Conservation (phyloP, 2,888 invertebrate genomes). For the Agrochola litura region DNA sequence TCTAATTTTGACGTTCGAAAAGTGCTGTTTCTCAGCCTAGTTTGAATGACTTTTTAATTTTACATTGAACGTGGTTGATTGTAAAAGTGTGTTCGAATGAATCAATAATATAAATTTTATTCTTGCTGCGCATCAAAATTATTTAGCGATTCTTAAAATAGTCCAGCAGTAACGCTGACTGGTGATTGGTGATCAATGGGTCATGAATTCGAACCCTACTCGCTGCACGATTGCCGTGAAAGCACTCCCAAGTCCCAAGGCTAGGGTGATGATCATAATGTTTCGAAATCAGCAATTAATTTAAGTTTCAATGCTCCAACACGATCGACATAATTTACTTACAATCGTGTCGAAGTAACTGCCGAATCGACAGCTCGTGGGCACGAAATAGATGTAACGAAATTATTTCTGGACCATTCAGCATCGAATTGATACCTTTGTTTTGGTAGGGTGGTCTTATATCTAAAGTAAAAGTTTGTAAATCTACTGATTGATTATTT, state of each 20-base stretch:
- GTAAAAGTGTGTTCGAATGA: too few relatives aligned
- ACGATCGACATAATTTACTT: conserved; percentile 50
- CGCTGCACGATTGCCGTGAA: neutral
- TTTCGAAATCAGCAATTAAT: conserved; percentile 51
- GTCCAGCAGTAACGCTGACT: neutral
- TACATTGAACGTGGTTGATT: too few relatives aligned
- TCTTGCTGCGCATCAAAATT: too few relatives aligned
- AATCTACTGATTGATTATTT: neutral
- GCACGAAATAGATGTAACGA: conserved; percentile 50
- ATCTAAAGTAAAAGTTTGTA: conserved; percentile 4
- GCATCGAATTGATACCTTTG: conserved; percentile 47
- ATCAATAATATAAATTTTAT: too few relatives aligned
- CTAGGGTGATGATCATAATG: neutral
- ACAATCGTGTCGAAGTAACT: conserved; percentile 45
- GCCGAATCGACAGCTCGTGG: conserved; percentile 52
- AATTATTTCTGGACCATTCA: conserved; percentile 56
- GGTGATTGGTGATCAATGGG: neutral
- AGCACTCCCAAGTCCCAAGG: neutral
- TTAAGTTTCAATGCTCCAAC: conserved; percentile 36
- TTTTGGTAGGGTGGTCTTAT: conserved; percentile 35
- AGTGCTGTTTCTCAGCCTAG: too few relatives aligned
- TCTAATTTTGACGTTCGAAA: too few relatives aligned
- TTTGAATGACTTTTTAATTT: too few relatives aligned
- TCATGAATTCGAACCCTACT: conserved; percentile 5
- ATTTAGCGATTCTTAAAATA: neutral